phyloP scores from a whole-genome alignment of 2,888 invertebrate genomes.

The Pachydiplax longipennis region DNA sequence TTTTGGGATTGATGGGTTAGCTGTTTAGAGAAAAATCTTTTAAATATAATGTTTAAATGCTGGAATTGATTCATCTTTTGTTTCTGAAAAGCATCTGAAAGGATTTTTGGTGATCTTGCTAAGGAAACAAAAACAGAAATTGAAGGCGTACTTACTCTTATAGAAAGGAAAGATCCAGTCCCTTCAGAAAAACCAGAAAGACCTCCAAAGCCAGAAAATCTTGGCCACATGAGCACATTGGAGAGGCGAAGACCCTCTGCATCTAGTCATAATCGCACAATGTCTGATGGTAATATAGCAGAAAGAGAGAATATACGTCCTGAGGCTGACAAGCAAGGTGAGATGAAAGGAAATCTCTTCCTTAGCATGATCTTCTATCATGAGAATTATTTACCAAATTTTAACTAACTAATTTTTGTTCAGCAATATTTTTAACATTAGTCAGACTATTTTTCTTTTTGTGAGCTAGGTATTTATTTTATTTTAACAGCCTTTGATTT shows the following conservation, averaged over 20 bases:
- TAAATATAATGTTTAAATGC: no score
- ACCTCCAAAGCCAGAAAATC: conserved; percentile 60
- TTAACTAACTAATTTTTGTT: background rate
- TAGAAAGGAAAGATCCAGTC: conserved; percentile 60
- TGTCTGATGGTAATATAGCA: conserved; percentile 65
- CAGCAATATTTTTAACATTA: no score
- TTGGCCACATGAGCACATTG: conserved; percentile 22
- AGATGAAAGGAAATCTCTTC: background rate
- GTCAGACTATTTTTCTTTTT: no score
- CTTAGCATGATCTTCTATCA: background rate
- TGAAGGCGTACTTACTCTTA: conserved; percentile 52
- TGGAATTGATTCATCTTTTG: no score
- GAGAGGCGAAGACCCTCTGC: conserved; percentile 53
- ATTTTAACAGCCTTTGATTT: no score
- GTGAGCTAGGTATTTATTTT: no score
- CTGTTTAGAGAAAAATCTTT: no score
- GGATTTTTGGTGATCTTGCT: no score
- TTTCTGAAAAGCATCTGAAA: no score
- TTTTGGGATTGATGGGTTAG: no score
- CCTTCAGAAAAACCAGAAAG: conserved; percentile 57
- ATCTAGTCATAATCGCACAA: conserved; percentile 62
- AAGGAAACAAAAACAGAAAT: no score
- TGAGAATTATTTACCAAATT: no score
- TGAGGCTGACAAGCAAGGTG: conserved; percentile 45
- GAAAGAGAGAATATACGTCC: conserved; percentile 2